Conservation (phyloP, 2,888 invertebrate genomes). For the Ennomos quercinarius region DNA sequence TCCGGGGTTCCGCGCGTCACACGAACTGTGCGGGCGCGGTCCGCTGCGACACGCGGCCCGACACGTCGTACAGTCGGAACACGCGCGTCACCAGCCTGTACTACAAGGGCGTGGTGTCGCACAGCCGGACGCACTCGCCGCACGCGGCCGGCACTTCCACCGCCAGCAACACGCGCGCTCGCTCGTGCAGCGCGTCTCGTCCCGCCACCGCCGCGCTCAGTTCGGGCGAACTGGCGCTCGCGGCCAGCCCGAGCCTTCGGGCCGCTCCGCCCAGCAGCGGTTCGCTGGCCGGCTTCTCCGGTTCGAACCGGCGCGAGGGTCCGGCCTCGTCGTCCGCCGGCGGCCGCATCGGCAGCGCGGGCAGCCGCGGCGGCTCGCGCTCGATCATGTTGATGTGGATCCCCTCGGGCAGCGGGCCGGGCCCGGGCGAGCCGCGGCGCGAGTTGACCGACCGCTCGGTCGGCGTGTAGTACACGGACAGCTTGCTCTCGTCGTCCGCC, state of each 20-base stretch:
- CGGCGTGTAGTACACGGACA: constrained; percentile 93
- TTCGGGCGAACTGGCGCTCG: constrained; percentile 79
- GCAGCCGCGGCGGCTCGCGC: constrained; percentile 62
- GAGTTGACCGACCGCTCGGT: constrained; percentile 88
- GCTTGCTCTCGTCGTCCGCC: constrained; percentile 88
- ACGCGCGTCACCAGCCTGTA: constrained; percentile 81
- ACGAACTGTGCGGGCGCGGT: constrained; percentile 7
- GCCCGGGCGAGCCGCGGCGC: constrained; percentile 72
- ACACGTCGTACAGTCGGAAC: constrained; percentile 77
- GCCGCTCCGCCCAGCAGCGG: constrained; percentile 69
- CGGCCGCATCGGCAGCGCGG: constrained; percentile 61
- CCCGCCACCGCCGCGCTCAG: constrained; percentile 50
- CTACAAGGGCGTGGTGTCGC: constrained; percentile 72
- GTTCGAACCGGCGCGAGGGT: constrained; percentile 45
- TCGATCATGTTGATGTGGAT: constrained; percentile 90
- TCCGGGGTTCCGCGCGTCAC: constrained; percentile 34
- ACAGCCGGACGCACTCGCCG: constrained; percentile 59
- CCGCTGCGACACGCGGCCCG: constrained; percentile 45
- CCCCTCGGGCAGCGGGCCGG: constrained; percentile 83
- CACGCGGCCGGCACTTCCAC: constrained; percentile 66
- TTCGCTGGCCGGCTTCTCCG: constrained; percentile 71
- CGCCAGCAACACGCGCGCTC: constrained; percentile 73
- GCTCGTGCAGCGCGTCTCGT: constrained; percentile 44
- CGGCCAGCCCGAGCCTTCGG: constrained; percentile 53
- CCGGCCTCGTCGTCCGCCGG: constrained; percentile 47